Conservation (phyloP, 2,113 vertebrate genomes). For the Odontophorus gujanensis region DNA sequence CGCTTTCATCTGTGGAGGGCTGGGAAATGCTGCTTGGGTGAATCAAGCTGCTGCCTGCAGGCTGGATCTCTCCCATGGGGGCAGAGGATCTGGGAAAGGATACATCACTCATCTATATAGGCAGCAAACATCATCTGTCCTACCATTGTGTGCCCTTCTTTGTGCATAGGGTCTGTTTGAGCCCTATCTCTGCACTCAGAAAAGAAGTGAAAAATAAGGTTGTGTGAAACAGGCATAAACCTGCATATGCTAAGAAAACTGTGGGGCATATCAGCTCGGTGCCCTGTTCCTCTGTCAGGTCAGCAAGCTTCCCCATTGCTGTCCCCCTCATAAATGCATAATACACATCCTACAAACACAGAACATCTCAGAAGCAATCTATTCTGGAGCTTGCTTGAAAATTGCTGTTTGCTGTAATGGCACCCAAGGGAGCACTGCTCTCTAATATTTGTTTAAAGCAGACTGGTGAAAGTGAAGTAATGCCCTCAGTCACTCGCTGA, state of each 20-base stretch:
- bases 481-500: slow-evolving; percentile 20
- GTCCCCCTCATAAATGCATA: slow-evolving; percentile 1
- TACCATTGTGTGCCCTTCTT: not conserved
- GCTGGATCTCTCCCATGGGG: not conserved
- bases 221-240: accelerated
- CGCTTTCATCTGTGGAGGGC: not conserved
- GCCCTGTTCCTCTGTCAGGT: not conserved
- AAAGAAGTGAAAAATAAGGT: not conserved
- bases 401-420: slow-evolving; percentile 65
- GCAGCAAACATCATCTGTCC: not conserved
- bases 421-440: slow-evolving; percentile 52
- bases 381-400: slow-evolving; percentile 34
- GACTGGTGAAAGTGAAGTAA: slow-evolving; percentile 54
- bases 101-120: not conserved
- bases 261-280: not conserved
- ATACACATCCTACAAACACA: slow-evolving; percentile 29
- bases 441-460: slow-evolving; percentile 73
- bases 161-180: not conserved
- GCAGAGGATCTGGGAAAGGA: not conserved
- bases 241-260: not conserved
- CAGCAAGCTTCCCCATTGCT: not conserved
- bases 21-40: not conserved
- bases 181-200: not conserved
- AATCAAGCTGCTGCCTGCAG: not conserved
- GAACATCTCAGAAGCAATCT: slow-evolving; percentile 49